phyloP scores from a whole-genome alignment of 2,888 invertebrate genomes.

The Caenorhabditis sp. region DNA sequence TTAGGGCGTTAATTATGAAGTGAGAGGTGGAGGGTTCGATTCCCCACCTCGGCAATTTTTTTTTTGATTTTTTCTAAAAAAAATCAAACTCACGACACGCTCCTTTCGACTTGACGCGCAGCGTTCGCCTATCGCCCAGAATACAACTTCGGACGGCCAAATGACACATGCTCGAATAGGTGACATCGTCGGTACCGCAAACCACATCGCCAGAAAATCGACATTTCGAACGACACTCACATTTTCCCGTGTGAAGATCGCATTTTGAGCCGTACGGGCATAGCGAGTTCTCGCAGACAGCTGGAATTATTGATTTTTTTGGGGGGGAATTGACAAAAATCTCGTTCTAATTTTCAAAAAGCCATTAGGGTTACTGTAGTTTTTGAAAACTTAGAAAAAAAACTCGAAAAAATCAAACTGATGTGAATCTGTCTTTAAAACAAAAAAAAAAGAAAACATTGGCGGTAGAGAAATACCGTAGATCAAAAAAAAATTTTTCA shows the following conservation, averaged over 20 bases:
- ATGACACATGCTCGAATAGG: conserved; percentile 53
- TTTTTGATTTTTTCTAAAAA: not conserved
- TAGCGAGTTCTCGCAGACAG: conserved; percentile 43
- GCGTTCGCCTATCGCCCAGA: conserved; percentile 25
- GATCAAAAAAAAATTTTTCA: too few relatives aligned
- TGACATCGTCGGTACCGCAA: conserved; percentile 53
- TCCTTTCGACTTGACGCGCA: conserved; percentile 40
- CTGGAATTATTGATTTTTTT: conserved; percentile 32
- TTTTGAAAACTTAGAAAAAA: too few relatives aligned
- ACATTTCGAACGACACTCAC: conserved; percentile 52
- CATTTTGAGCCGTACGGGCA: conserved; percentile 58
- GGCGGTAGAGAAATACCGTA: too few relatives aligned
- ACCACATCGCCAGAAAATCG: conserved; percentile 33
- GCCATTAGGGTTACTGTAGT: too few relatives aligned
- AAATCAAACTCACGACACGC: conserved; percentile 44
- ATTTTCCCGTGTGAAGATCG: conserved; percentile 42
- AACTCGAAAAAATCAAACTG: too few relatives aligned
- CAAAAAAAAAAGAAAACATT: too few relatives aligned
- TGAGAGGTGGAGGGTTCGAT: too few relatives aligned
- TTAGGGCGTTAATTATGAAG: too few relatives aligned
- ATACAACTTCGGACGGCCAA: conserved; percentile 49
- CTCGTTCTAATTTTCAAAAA: too few relatives aligned
- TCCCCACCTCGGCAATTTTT: too few relatives aligned
- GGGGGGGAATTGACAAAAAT: not conserved
- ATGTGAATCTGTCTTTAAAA: too few relatives aligned